Conservation (phyloP, 2,797 vertebrate genomes). For the Phataginus tricuspis region DNA sequence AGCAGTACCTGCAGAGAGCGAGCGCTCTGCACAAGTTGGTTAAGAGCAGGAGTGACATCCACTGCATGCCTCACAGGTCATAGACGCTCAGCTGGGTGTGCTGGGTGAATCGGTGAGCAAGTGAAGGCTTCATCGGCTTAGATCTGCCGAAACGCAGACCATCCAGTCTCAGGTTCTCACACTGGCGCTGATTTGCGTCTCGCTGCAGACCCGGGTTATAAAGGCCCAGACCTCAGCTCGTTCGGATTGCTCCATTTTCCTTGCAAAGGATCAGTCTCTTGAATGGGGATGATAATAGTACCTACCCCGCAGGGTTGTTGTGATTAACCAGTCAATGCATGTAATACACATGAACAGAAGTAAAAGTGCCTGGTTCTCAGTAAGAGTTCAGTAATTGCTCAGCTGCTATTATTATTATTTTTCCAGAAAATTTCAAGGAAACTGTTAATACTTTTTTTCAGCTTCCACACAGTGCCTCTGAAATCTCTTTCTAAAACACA, state of each 20-base stretch:
- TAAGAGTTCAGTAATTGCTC: not conserved
- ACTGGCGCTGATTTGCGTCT: not conserved
- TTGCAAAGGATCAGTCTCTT: not conserved
- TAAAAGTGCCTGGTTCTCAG: no score
- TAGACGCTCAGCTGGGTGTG: not conserved
- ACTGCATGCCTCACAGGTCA: rapidly evolving
- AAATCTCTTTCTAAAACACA: not conserved
- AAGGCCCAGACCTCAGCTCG: not conserved
- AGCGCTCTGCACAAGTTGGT: not conserved
- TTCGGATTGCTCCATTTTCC: not conserved
- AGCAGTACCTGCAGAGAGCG: not conserved
- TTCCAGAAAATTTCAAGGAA: not conserved
- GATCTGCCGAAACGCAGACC: not conserved
- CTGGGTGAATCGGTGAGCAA: not conserved
- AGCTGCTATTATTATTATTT: not conserved
- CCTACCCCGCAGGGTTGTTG: not conserved
- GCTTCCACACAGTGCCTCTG: not conserved
- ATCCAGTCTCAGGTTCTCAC: not conserved
- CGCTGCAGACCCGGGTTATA: not conserved
- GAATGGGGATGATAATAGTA: not conserved
- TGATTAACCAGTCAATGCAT: not conserved
- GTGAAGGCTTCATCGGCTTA: not conserved
- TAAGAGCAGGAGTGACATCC: not conserved
- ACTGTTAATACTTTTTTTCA: not conserved
- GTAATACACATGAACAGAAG: not conserved